phyloP scores from a whole-genome alignment of 2,797 vertebrate species.

The Lutjanus campechanus region DNA sequence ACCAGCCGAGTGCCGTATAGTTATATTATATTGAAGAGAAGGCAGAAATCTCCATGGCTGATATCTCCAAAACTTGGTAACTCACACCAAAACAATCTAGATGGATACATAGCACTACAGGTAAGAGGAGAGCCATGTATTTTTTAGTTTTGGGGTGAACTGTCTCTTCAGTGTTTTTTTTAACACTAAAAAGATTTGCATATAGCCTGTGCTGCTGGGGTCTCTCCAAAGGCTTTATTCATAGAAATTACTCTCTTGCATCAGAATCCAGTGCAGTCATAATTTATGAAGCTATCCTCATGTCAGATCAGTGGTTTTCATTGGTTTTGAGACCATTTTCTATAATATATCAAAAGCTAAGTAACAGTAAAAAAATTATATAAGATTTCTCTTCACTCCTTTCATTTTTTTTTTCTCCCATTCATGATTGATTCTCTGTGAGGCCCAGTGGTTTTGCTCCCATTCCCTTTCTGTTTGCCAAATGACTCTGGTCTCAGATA shows the following conservation, averaged over 20 bases:
- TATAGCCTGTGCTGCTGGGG: not conserved
- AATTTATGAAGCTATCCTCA: constrained; percentile 24
- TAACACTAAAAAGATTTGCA: not conserved
- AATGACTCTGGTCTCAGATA: constrained; percentile 55
- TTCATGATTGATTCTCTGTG: constrained; percentile 57
- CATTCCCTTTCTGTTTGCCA: constrained; percentile 53
- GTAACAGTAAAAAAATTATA: not conserved
- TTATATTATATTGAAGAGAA: too few relatives aligned
- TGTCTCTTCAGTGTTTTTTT: not conserved
- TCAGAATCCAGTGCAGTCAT: constrained; percentile 30
- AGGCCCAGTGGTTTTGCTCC: constrained; percentile 51
- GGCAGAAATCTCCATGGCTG: too few relatives aligned
- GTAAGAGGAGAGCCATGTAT: too few relatives aligned
- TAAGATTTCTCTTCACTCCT: not conserved
- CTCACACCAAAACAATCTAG: too few relatives aligned
- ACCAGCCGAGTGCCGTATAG: too few relatives aligned
- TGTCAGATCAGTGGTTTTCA: constrained; percentile 12
- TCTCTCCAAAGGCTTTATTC: constrained; percentile 28
- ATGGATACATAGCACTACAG: too few relatives aligned
- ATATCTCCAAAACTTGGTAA: too few relatives aligned
- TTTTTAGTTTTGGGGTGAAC: too few relatives aligned
- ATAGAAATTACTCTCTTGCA: constrained; percentile 6
- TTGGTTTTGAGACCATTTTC: constrained; percentile 6
- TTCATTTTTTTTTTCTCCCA: not conserved
- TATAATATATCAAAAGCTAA: constrained; percentile 40